A percentile compares a stretch with the other conserved stretches of the same genome.
phyloP scores from a whole-genome alignment of 2,888 invertebrate genomes.

The Deroplatys truncata region DNA sequence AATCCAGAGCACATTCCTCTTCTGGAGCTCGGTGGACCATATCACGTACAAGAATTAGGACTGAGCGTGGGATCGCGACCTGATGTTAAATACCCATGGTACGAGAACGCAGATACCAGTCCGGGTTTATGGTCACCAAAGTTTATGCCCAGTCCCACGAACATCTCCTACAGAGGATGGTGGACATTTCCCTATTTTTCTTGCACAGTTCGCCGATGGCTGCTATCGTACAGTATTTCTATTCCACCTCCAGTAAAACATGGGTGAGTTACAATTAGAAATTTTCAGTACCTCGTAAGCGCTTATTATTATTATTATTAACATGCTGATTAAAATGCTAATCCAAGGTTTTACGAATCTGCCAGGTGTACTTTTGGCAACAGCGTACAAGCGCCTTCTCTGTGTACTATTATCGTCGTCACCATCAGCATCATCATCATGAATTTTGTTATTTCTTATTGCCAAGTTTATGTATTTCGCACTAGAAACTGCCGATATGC shows the following conservation, averaged over 20 bases:
- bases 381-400: too few relatives aligned
- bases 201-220: conserved; percentile 73
- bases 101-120: conserved; percentile 55
- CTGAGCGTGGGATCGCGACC: conserved; percentile 47
- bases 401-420: too few relatives aligned
- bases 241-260: conserved; percentile 52
- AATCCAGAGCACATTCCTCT: conserved; percentile 5
- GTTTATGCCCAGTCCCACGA: conserved; percentile 62
- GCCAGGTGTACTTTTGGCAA: too few relatives aligned
- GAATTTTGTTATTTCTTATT: too few relatives aligned
- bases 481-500: too few relatives aligned
- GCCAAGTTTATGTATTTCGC: too few relatives aligned
- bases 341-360: too few relatives aligned
- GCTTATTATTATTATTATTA: too few relatives aligned
- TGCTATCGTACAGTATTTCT: conserved; percentile 78
- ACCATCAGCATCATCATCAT: too few relatives aligned
- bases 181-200: conserved; percentile 90
- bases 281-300: not conserved
- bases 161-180: conserved; percentile 65
- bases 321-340: too few relatives aligned
- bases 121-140: conserved; percentile 53
- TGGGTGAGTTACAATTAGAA: conserved; percentile 19
- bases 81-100: conserved; percentile 44
- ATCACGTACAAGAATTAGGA: conserved; percentile 46
- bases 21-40: conserved; percentile 34